Conservation (phyloP, 2,797 vertebrate genomes). For the Leptoclinus maculatus region DNA sequence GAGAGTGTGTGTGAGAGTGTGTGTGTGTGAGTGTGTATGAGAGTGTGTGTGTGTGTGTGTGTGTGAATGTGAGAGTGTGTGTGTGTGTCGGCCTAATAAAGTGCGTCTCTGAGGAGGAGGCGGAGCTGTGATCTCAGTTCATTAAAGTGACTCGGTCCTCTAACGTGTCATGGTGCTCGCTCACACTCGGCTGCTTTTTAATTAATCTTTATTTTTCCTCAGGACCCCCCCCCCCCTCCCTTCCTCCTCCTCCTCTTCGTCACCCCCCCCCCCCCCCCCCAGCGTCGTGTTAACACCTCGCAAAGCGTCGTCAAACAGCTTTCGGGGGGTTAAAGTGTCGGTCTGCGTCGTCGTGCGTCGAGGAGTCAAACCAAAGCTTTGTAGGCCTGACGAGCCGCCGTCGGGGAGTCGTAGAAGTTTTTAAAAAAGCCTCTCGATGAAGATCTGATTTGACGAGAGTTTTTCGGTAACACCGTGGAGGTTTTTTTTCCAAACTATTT, state of each 20-base stretch:
- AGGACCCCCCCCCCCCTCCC: background rate
- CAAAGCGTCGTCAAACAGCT: conserved; percentile 19
- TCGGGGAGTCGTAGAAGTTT: background rate
- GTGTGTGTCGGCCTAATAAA: background rate
- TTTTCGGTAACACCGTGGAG: background rate
- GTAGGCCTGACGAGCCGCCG: conserved; percentile 1
- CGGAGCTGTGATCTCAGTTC: conserved; percentile 70
- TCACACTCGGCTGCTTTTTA: conserved; percentile 63
- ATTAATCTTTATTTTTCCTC: conserved; percentile 71
- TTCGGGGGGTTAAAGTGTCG: conserved; percentile 1
- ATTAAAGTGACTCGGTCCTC: conserved; percentile 64
- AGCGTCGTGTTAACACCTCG: conserved; percentile 58
- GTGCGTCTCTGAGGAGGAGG: conserved; percentile 37
- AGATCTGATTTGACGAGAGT: conserved; percentile 36
- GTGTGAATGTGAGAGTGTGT: conserved; percentile 13
- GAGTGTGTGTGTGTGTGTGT: conserved; percentile 22
- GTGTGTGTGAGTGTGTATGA: conserved; percentile 13
- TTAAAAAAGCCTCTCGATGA: background rate
- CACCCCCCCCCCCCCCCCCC: background rate
- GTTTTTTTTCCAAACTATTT: conserved; percentile 14
- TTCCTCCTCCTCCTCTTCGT: background rate
- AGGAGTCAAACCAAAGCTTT: background rate
- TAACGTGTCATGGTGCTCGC: conserved; percentile 57
- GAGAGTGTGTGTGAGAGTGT: background rate
- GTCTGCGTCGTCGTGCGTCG: too few relatives aligned